phyloP scores from a whole-genome alignment of 1,140 invertebrate genomes.

The Leptopilina boulardi region DNA sequence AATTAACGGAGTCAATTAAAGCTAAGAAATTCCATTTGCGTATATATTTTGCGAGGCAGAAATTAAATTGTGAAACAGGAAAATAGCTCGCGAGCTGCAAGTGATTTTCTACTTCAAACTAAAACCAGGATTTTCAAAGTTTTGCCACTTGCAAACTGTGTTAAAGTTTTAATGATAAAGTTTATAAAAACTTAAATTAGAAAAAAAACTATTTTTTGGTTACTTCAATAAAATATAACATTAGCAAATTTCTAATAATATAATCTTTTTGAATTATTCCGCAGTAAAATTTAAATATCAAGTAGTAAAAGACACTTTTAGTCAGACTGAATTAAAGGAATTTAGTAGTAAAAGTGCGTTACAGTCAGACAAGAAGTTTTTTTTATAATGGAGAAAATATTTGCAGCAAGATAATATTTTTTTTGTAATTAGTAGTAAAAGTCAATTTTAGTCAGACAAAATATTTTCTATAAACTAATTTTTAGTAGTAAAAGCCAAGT shows the following conservation, averaged over 20 bases:
- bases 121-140: neutral
- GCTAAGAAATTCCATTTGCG: neutral
- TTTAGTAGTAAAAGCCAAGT: no score
- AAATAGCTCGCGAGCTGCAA: conserved; percentile 15
- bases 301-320: no score
- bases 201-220: neutral
- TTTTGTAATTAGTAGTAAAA: no score
- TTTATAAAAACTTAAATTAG: neutral
- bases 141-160: neutral
- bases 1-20: neutral
- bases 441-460: no score
- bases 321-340: no score
- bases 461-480: no score
- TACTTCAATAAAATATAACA: neutral
- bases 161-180: conserved; percentile 11
- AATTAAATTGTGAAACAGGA: conserved; percentile 22
- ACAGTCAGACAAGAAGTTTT: no score
- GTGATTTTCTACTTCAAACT: conserved; percentile 15
- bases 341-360: no score
- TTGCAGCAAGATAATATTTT: no score
- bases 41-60: neutral
- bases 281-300: no score
- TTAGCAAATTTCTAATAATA: conserved; percentile 3
- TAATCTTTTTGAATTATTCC: no score
- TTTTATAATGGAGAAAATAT: no score